phyloP scores from a whole-genome alignment of 2,113 vertebrate species.

The Emydura subglobosa region DNA sequence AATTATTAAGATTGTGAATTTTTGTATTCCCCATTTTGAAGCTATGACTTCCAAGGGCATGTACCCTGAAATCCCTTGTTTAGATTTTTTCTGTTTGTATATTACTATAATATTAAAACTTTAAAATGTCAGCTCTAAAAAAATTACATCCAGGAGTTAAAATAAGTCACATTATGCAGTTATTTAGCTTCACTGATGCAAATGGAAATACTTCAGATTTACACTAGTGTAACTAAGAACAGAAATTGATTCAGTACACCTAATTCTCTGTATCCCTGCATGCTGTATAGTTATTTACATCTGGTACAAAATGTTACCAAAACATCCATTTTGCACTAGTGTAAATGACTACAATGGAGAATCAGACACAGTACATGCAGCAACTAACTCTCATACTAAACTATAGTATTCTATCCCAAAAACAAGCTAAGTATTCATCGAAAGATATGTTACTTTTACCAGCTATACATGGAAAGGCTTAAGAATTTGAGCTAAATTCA shows the following conservation, averaged over 20 bases:
- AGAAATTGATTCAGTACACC: not conserved
- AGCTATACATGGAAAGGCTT: not conserved
- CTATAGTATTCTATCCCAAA: not conserved
- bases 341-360: not conserved
- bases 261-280: not conserved
- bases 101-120: not conserved
- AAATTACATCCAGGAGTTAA: not conserved
- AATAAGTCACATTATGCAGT: fast-evolving
- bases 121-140: not conserved
- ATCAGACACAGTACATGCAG: not conserved
- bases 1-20: not conserved
- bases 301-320: fast-evolving
- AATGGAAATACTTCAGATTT: not conserved
- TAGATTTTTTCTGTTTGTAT: not conserved
- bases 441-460: not conserved
- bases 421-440: not conserved
- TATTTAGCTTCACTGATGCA: not conserved
- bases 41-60: not conserved
- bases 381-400: fast-evolving
- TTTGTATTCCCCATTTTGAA: not conserved
- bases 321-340: fast-evolving
- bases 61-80: not conserved
- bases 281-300: fast-evolving
- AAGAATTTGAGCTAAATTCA: not conserved
- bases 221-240: not conserved